Percentiles rank a stretch among this genome's conserved stretches.
Evolutionary conservation across 2,113 vertebrate genomes (phyloP).

Genomic region (Bubalus kerabau): DNA sequence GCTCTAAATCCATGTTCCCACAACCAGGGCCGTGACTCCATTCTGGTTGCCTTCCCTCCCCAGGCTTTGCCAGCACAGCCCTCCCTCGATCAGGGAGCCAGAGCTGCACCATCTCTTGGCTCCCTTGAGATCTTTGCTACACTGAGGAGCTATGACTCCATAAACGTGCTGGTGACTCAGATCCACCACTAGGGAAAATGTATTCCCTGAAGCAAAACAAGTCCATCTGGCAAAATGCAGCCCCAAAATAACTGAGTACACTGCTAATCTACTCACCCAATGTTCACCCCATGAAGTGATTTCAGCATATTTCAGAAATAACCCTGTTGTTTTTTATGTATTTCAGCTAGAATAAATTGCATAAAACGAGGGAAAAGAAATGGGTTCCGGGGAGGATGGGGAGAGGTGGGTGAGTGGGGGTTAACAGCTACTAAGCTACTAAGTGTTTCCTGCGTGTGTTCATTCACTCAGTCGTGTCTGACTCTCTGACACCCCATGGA

Average conservation of each 20-base stretch:
- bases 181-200: background rate
- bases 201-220: background rate
- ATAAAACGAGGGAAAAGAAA: background rate
- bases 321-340: background rate
- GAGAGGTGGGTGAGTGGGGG: too few species aligned
- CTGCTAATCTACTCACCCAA: background rate
- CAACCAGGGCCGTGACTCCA: background rate
- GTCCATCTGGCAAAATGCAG: background rate
- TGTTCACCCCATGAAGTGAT: background rate
- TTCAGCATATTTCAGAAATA: background rate
- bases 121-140: background rate
- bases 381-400: background rate
- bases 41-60: too few species aligned
- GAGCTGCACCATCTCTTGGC: background rate
- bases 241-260: background rate
- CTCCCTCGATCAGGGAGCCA: background rate
- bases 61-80: background rate
- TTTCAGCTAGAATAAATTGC: background rate
- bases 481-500: background rate
- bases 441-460: background rate
- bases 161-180: background rate
- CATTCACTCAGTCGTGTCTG: background rate
- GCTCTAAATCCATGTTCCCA: background rate
- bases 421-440: background rate
- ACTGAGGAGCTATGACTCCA: background rate